Base-by-base conservation (phyloP, 30 jellyfish, hydroid and myxozoan genomes). In the Aurelia sp. region DNA sequence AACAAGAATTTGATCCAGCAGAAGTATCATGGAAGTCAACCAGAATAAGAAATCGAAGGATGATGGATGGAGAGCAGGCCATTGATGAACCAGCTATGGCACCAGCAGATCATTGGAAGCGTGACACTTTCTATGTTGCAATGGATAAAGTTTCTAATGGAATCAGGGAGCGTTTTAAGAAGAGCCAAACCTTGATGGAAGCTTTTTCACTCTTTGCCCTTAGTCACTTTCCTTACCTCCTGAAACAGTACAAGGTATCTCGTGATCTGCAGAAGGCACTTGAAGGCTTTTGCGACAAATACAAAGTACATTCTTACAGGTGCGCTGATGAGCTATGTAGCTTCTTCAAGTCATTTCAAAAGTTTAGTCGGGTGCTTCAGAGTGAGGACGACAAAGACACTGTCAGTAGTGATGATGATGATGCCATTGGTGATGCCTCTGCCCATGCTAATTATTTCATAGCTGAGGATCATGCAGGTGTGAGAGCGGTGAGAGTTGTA, bases 131-230 rank as follows among this genome's bases (percentile, higher is more conserved):
- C 71, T 80, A 22, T 80, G 82, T 80, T 63, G 83, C 83, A 66
- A 50, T 80, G 90, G 86, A 80, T 80, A 64, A 80, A 67, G 81
- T 80, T 0, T 76, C 88, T 63, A 76, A 21, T 62, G 90, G 90
- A 78, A 64, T 79, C 51, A 64, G 72, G 61, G 85, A 79, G 81
- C 70, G 90, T 13, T 76, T 76, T 59, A 21, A 22, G 16, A 62
- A 76, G 50, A 61, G 78, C 88, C 76, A 58, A 60, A 61, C 76
- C 78, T 60, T 76, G 66, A 68, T 76, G 11, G 66, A 59, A 76
- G 62, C 88, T 18, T 76, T 76, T 74, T 52, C 74, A 50, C 16
- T 47, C 21, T 74, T 74, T 18, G 72, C 86, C 55, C 86, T 78
- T 8, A 74, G 75, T 70, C 81, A 66, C 81, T 70, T 70, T 70